Conservation (phyloP, 2,797 vertebrate genomes). For the Microctenopoma steveboyesi region DNA sequence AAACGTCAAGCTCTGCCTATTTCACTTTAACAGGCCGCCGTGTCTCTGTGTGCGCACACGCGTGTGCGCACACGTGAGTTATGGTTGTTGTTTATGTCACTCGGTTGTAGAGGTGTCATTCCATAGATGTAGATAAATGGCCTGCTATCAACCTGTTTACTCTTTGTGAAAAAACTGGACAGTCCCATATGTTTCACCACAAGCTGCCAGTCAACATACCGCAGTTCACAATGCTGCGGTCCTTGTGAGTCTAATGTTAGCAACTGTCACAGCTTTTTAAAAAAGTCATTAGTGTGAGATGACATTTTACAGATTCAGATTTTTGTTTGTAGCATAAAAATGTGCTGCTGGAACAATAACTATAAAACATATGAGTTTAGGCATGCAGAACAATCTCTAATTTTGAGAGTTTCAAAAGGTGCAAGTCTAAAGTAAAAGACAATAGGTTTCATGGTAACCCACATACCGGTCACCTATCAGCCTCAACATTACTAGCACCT, state of each 20-base stretch:
- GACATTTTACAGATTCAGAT: background rate
- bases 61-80: slow-evolving; percentile 47
- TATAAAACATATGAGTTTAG: background rate
- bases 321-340: background rate
- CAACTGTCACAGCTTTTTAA: background rate
- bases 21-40: slow-evolving; percentile 52
- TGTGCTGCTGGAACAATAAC: background rate
- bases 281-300: background rate
- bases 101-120: slow-evolving; percentile 60
- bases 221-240: background rate
- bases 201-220: slow-evolving; percentile 24
- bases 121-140: slow-evolving; percentile 71
- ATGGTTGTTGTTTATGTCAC: slow-evolving; percentile 66
- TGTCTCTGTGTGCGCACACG: slow-evolving; percentile 10
- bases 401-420: background rate
- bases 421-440: background rate
- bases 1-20: slow-evolving; percentile 65
- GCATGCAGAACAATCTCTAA: background rate
- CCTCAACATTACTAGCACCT: too few relatives aligned
- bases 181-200: slow-evolving; percentile 53
- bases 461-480: too few relatives aligned
- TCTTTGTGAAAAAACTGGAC: slow-evolving; percentile 53
- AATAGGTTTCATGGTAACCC: background rate
- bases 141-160: slow-evolving; percentile 58
- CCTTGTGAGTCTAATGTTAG: background rate